Conservation (phyloP, 2,888 invertebrate genomes). For the Drosophila eohydei region DNA sequence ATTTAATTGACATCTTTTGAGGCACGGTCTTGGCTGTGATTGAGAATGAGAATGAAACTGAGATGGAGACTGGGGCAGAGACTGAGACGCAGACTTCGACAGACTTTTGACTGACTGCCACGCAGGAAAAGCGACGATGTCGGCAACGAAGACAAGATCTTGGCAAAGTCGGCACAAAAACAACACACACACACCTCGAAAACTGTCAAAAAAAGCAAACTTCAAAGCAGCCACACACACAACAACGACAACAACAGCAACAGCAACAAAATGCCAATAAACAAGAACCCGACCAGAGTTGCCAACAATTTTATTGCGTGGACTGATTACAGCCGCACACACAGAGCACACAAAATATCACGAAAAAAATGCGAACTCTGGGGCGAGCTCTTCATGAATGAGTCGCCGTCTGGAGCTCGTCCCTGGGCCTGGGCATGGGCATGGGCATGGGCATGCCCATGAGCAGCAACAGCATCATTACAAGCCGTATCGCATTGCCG, state of each 20-base stretch:
- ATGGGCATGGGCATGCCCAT: constrained; percentile 30
- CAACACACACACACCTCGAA: constrained; percentile 68
- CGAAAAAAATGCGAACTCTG: constrained; percentile 30
- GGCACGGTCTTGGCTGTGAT: constrained; percentile 65
- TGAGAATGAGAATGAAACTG: constrained; percentile 23
- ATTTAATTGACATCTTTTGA: constrained; percentile 84
- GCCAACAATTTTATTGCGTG: constrained; percentile 81
- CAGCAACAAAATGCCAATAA: constrained; percentile 62
- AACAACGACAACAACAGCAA: constrained; percentile 34
- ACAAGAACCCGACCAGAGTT: constrained; percentile 60
- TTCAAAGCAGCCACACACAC: constrained; percentile 47
- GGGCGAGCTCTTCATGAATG: constrained; percentile 78
- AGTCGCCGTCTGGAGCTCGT: constrained; percentile 47
- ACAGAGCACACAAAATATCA: constrained; percentile 26
- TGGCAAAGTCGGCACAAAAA: constrained; percentile 57
- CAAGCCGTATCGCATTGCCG: constrained; percentile 36
- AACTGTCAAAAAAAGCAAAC: constrained; percentile 75
- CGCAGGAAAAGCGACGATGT: constrained; percentile 80
- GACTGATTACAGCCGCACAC: constrained; percentile 78
- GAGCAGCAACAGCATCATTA: constrained; percentile 58
- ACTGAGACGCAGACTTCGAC: constrained; percentile 44
- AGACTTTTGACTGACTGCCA: constrained; percentile 75
- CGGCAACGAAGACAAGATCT: constrained; percentile 73
- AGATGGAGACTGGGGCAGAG: constrained; percentile 47
- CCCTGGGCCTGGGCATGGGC: constrained; percentile 39